phyloP scores from a whole-genome alignment of 2,888 invertebrate genomes.

The Harpalus rufipes region DNA sequence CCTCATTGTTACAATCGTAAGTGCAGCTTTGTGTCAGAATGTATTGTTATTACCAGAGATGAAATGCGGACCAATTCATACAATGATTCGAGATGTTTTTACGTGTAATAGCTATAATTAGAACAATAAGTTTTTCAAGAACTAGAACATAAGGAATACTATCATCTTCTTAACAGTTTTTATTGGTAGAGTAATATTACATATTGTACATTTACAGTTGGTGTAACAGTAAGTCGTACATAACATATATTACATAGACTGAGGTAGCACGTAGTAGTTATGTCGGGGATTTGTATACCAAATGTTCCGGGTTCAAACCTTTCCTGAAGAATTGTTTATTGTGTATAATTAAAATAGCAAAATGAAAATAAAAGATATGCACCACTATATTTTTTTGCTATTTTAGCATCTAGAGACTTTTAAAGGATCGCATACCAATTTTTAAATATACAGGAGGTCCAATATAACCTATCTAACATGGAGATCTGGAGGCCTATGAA shows the following conservation, averaged over 20 bases:
- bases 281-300: too few species aligned
- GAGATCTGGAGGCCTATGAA: too few species aligned
- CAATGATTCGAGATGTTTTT: not conserved
- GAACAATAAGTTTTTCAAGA: not conserved
- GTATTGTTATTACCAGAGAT: constrained; percentile 45
- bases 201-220: not conserved
- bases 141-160: not conserved
- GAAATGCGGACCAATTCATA: not conserved
- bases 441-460: too few species aligned
- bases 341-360: too few species aligned
- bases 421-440: too few species aligned
- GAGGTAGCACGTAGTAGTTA: too few species aligned
- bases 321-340: too few species aligned
- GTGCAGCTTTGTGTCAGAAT: constrained; percentile 54
- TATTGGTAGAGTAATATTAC: not conserved
- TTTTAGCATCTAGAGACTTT: too few species aligned
- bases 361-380: too few species aligned
- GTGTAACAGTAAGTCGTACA: not conserved
- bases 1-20: constrained; percentile 41
- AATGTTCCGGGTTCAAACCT: too few species aligned
- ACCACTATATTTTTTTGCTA: too few species aligned
- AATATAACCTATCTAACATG: too few species aligned
- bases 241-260: not conserved
- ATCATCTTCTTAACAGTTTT: not conserved
- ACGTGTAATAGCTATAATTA: not conserved